Percentiles rank a stretch among this genome's conserved stretches.
Conservation (phyloP, 2,888 invertebrate species). For the Neoaliturus tenellus region DNA sequence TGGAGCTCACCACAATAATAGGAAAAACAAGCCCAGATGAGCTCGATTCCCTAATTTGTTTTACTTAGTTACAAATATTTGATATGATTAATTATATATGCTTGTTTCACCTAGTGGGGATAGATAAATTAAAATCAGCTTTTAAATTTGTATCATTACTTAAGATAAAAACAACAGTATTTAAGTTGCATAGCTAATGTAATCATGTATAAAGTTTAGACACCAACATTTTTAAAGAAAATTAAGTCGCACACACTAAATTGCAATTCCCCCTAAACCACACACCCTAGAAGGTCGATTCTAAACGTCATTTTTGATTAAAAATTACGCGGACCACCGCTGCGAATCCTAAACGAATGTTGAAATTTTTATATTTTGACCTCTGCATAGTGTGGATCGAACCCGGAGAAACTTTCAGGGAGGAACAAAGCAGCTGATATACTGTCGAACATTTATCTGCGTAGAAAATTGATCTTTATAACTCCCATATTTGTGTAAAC, state of each 20-base stretch:
- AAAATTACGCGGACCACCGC: conserved; percentile 11
- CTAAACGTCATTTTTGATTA: not conserved
- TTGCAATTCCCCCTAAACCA: not conserved
- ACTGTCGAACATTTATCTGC: not conserved
- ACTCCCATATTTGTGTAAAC: conserved; percentile 32
- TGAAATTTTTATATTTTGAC: conserved; percentile 15
- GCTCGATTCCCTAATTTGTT: no score
- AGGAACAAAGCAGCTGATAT: not conserved
- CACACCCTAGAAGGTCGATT: no score
- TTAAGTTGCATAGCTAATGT: no score
- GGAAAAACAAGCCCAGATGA: no score
- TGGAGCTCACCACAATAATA: no score
- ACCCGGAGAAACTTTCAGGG: not conserved
- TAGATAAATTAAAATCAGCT: no score
- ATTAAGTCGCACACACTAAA: not conserved
- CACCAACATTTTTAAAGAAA: not conserved
- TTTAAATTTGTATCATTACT: no score
- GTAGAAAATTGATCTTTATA: conserved; percentile 43
- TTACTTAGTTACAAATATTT: no score
- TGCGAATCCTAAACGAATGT: not conserved
- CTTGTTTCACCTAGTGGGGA: no score
- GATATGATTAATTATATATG: no score
- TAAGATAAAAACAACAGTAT: no score
- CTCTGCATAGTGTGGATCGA: not conserved
- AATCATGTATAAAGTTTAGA: no score